Base-by-base conservation (phyloP, 1,140 invertebrate genomes). In the Ylistrum balloti region DNA sequence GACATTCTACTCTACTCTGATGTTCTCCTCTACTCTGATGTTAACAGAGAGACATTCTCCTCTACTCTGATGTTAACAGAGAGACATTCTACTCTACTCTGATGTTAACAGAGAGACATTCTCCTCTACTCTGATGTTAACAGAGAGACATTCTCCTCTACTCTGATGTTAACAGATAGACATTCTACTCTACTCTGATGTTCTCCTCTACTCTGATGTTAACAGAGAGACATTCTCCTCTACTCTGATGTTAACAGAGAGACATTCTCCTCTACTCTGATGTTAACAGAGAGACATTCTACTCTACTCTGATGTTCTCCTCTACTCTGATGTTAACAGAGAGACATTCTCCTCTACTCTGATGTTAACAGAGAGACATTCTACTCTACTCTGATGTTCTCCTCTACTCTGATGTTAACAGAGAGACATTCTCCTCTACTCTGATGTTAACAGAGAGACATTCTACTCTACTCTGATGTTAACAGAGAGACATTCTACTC, bases 101-200 rank as follows among this genome's bases (percentile, higher is more conserved):
- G 28, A 74, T 17, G 17, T 74, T 87, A 56, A 74, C 86, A 87
- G 87, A 86, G 35, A 89, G 89, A 32, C 17, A 38, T 10, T 33
- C 17, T 87, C 89, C 87, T 88, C 92, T 97, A 96, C 95, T 97
- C 97, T 35, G 93, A 90, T 85, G 95, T 95, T 34, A 97, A 95
- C 88, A 38, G 35, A 7, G 35, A 13, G 13, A 38, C 35, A 38
- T 5, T 7, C 35, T 7, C 13, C 5, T 38, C 13, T 7, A 5
- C 13, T 38, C 13, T 38, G 13, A 5, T 38, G 35, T 38, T n/a
- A n/a, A 38, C 13, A 38, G 35, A 13, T 38, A 5, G 5, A 5
- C 5, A 38, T n/a, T n/a, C n/a, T n/a, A n/a, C n/a, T n/a, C n/a
- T n/a, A n/a, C n/a, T n/a, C n/a, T n/a, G n/a, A n/a, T n/a, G n/a